Percentiles rank a stretch among this genome's conserved stretches.
Conservation (phyloP, 2,797 vertebrate genomes). For the Gymnodraco acuticeps region DNA sequence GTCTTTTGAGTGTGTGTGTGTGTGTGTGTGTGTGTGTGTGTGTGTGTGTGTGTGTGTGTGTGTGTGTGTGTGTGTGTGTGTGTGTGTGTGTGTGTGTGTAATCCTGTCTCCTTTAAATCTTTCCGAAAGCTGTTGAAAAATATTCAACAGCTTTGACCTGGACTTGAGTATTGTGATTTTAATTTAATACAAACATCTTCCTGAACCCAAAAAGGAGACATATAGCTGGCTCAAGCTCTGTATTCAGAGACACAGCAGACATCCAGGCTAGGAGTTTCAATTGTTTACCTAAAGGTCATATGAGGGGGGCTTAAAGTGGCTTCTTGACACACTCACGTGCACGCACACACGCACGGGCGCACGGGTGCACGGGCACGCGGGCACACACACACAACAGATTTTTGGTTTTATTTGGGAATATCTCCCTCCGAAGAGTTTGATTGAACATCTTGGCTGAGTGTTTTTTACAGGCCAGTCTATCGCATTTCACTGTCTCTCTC, state of each 20-base stretch:
- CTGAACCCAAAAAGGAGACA: slow-evolving; percentile 16
- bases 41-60: too few relatives aligned
- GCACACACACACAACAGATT: slow-evolving; percentile 6
- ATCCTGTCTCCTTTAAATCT: not conserved
- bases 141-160: slow-evolving; percentile 3
- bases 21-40: not conserved
- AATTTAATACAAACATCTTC: not conserved
- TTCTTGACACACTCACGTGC: slow-evolving; percentile 7
- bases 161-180: not conserved
- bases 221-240: slow-evolving; percentile 14
- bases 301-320: slow-evolving; percentile 25
- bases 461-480: not conserved
- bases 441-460: slow-evolving; percentile 14
- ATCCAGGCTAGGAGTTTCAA: slow-evolving; percentile 18
- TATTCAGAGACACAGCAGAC: slow-evolving; percentile 45
- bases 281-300: slow-evolving; percentile 54
- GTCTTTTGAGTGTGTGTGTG: not conserved
- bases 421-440: slow-evolving; percentile 24
- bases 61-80: not conserved
- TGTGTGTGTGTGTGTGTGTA: not conserved
- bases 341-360: slow-evolving; percentile 7
- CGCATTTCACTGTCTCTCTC: not conserved
- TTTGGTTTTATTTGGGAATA: slow-evolving; percentile 32
- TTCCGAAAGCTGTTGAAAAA: not conserved
- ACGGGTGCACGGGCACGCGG: slow-evolving; percentile 16